Percentiles rank a stretch among this genome's conserved stretches.
Evolutionary conservation across 1,140 invertebrate species (phyloP).

Genomic region (Zaprionus capensis): DNA sequence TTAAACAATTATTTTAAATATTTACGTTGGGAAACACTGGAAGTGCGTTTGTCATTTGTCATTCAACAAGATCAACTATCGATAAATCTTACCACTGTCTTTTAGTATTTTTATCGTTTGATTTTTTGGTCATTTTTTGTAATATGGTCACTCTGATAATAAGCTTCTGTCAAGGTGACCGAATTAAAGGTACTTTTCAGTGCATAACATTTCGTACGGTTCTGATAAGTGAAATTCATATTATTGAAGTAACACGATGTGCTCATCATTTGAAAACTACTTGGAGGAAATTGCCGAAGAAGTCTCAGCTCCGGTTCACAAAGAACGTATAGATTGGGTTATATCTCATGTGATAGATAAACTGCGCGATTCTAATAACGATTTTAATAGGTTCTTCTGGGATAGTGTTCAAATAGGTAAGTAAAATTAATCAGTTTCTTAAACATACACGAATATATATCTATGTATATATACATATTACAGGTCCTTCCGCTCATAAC

Average conservation of each 20-base stretch:
- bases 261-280: not conserved
- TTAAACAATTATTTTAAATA: not conserved
- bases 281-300: not conserved
- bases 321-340: not conserved
- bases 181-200: not conserved
- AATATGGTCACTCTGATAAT: not conserved
- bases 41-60: not conserved
- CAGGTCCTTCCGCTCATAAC: not conserved
- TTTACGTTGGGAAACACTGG: not conserved
- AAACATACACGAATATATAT: not conserved
- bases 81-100: not conserved
- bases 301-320: no score
- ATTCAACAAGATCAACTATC: not conserved
- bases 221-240: not conserved
- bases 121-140: not conserved
- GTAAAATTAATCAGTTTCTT: not conserved
- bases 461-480: not conserved
- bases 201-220: not conserved
- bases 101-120: not conserved
- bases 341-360: not conserved
- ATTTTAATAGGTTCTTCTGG: not conserved
- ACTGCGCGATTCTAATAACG: not conserved
- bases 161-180: not conserved
- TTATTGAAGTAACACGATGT: not conserved
- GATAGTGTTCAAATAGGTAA: not conserved